Evolutionary conservation across 2,797 vertebrate species (phyloP), one percentile per base, ranked within the genome.

Genomic region (Denticeps clupeoides): DNA sequence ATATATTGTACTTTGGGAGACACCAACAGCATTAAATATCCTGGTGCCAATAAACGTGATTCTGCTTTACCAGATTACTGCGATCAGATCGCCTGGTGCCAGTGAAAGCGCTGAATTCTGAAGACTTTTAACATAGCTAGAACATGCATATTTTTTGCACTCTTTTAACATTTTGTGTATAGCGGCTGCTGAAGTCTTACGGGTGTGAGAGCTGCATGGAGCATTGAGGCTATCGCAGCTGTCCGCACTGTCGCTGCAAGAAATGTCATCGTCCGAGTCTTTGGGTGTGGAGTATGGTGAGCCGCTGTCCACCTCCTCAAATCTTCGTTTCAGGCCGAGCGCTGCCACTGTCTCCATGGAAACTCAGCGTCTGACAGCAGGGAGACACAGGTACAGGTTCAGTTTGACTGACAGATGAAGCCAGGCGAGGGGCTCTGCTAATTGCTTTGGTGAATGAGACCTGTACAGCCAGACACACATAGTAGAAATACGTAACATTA

Each of bases 221-320:
- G 89, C 83, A 60, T 91, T 93, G 79, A 96, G 78, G 72, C 92
- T 96, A 80, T 96, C 92, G 1, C 90, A 94, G 84, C 92, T 97
- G 72, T 97, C 91, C 1, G 84, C 90, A 23, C 92, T 94, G 79
- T 95, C 93, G 6, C 91, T 95, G 79, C 87, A 92, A 60, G 89
- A 93, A 76, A 94, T 79, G 65, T 97, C 93, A 81, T 96, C 92
- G 9, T 96, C 93, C 0, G 90, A 95, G 68, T 85, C 81, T 60
- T 87, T 88, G 15, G 82, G 65, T 52, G 86, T 88, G 57, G 90
- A 91, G 67, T 87, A 83, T 12, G 88, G 82, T 12, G 89, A 94
- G 63, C 84, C 78, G 68, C 82, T 80, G 64, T 92, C 92, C 70
- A 87, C 90, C 71, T 93, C 92, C 70, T 93, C 89, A 61, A 90